Base-by-base conservation (phyloP, 1,140 invertebrate genomes). In the Listronotus oregonensis region DNA sequence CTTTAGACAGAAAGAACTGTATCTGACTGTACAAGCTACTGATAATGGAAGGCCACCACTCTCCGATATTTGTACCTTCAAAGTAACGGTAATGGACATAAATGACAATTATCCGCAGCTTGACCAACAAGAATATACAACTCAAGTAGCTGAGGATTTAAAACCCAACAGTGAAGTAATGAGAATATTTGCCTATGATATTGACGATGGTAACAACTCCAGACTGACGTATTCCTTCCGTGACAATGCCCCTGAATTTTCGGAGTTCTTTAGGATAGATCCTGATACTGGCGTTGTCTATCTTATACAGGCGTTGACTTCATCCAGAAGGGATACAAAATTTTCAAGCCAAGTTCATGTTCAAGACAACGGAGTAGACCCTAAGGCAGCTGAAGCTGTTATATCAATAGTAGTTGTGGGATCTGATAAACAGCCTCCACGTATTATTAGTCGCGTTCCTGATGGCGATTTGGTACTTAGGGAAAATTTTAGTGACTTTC, bases 51-150 rank as follows among this genome's bases (percentile, higher is more conserved):
- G 85, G 69, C 92, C 92, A 0, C 85, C 88, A 31, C 80, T 95
- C 32, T 92, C 93, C 70, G 92, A 93, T 72, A 88, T 93, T 31
- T 96, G 94, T 77, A 93, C 90, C 5, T 90, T 95, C 71, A 93
- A 91, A 83, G 89, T 96, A 31, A 88, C 87, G 50, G 91, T 95
- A 66, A 85, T 86, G 74, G 94, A 96, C 80, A 87, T 93, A 70
- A 96, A 96, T 80, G 94, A 96, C 76, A 95, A 95, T 73, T 78
- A 82, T 3, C 93, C 93, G 1, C 86, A 91, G 50, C 94, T 95
- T 80, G 93, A 95, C 75, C 92, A 92, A 90, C 87, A 60, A n/a
- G 73, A 72, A 69, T 91, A 92, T 78, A 82, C 82, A 63, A 89
- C 90, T 77, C 88, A 87, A 37, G 87, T 93, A 18, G 89, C 90